phyloP scores from a whole-genome alignment of 1,140 invertebrate species.

The Steinernema khuongi region DNA sequence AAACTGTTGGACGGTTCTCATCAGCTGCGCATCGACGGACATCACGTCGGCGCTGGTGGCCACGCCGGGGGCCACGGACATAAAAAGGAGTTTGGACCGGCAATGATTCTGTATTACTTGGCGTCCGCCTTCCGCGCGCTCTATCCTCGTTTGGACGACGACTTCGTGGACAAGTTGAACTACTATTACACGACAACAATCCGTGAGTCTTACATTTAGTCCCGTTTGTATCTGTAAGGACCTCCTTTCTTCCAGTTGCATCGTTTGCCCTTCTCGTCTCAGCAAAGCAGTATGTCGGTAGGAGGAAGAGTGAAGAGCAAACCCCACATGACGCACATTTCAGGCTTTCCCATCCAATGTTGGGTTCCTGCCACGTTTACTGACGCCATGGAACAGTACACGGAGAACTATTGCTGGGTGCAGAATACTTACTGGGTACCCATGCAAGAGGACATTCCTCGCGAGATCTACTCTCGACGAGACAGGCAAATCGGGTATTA shows the following conservation, averaged over 20 bases:
- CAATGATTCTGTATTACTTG: constrained; percentile 58
- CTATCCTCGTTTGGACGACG: constrained; percentile 57
- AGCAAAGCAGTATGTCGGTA: constrained; percentile 57
- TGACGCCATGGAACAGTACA: constrained; percentile 59
- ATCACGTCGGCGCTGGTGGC: constrained; percentile 54
- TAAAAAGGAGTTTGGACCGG: constrained; percentile 58
- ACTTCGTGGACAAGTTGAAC: constrained; percentile 59
- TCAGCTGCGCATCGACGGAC: constrained; percentile 56
- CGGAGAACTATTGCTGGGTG: constrained; percentile 58
- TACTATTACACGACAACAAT: constrained; percentile 59
- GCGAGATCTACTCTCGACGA: constrained; percentile 55
- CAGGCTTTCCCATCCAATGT: constrained; percentile 57
- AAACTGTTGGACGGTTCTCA: constrained; percentile 58
- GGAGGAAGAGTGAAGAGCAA: constrained; percentile 19
- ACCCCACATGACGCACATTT: constrained; percentile 20
- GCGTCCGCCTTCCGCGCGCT: constrained; percentile 58
- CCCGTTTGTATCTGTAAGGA: neutral
- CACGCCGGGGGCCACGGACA: constrained; percentile 57
- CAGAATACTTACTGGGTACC: constrained; percentile 59
- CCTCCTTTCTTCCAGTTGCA: constrained; percentile 48
- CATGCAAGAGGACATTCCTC: constrained; percentile 57
- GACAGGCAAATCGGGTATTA: constrained; percentile 60
- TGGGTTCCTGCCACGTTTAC: constrained; percentile 60
- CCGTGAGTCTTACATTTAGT: constrained; percentile 40
- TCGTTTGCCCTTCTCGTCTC: constrained; percentile 58